Base-by-base conservation (phyloP, 2,797 vertebrate genomes). In the Acanthurus lineatus region DNA sequence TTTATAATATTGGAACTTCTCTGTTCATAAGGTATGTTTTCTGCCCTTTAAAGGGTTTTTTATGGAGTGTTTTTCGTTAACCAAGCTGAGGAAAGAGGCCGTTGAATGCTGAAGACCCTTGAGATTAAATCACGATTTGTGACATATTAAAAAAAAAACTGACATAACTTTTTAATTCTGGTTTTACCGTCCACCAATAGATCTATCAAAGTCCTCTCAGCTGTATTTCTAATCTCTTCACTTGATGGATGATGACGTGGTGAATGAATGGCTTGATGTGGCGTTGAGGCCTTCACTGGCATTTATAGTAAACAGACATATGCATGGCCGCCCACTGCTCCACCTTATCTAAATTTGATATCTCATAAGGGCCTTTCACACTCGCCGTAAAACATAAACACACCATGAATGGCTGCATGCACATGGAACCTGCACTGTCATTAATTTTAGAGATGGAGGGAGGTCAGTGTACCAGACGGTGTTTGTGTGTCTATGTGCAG, bases 381-480 rank as follows among this genome's bases (percentile, higher is more conserved):
- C 88, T 82, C 78, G 66, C 75, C 68, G 66, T 62, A 58, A 89
- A 90, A 89, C 81, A 89, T 76, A 92, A 91, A 91, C 85, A 86
- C 78, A 67, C 63, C 64, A 42, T 22, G 57, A 82, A 86, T 20
- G 83, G 57, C 69, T 83, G 78, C 79, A 61, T 38, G 82, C 69
- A 77, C 86, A 65, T 48, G 4, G 80, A 92, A 91, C 90, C 91
- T 91, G 90, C 88, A 86, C 90, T 82, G 92, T 93, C 91, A 91
- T 93, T 92, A 85, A 86, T 91, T 88, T 88, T 77, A 69, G 85
- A 90, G 86, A 86, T 77, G 80, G 90, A 88, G 90, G 84, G 82
- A 91, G 92, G 92, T 93, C 91, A 92, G 17, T 3, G 69, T 42
- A 87, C 56, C 89, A 92, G 90, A 91, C 87, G 85, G 90, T 62